Percentiles rank a stretch among this genome's conserved stretches.
phyloP scores from a whole-genome alignment of 1,140 invertebrate genomes.

The Scaptodrosophila lebanonensis region DNA sequence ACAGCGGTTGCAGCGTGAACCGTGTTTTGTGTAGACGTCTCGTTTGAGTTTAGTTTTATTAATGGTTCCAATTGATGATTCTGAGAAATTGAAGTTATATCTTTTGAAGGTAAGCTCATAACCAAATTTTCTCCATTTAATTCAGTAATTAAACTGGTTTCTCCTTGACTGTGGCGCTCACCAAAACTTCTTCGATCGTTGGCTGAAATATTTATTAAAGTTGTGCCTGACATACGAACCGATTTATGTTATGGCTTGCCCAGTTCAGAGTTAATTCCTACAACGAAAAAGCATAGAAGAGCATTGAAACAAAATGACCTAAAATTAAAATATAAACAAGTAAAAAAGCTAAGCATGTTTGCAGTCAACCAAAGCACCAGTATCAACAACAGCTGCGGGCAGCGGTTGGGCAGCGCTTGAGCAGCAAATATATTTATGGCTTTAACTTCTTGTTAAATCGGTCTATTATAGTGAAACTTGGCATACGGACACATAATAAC shows the following conservation, averaged over 20 bases:
- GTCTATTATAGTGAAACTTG: too few relatives aligned
- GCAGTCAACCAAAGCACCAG: too few relatives aligned
- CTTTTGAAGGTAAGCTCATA: constrained; percentile 91
- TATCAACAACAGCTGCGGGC: too few relatives aligned
- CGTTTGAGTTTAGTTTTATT: constrained; percentile 40
- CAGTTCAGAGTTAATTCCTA: too few relatives aligned
- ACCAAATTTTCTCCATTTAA: constrained; percentile 90
- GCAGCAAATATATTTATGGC: too few relatives aligned
- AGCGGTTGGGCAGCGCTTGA: too few relatives aligned
- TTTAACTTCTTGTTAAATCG: too few relatives aligned
- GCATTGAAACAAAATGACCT: too few relatives aligned
- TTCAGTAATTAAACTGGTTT: constrained; percentile 83
- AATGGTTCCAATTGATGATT: constrained; percentile 56
- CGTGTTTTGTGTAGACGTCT: constrained; percentile 82
- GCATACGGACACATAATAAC: too few relatives aligned
- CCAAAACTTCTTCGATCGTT: constrained; percentile 24
- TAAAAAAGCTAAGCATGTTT: too few relatives aligned
- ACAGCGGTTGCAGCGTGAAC: constrained; percentile 66
- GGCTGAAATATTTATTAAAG: constrained; percentile 5
- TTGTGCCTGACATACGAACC: constrained; percentile 39
- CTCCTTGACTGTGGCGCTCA: constrained; percentile 36
- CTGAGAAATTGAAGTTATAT: neutral
- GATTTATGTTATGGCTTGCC: neutral
- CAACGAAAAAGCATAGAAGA: too few relatives aligned
- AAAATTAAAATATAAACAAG: too few relatives aligned